Evolutionary conservation across 2,888 invertebrate genomes (phyloP), one percentile per base, ranked within the genome.

Genomic region (Eucera pruinosa): DNA sequence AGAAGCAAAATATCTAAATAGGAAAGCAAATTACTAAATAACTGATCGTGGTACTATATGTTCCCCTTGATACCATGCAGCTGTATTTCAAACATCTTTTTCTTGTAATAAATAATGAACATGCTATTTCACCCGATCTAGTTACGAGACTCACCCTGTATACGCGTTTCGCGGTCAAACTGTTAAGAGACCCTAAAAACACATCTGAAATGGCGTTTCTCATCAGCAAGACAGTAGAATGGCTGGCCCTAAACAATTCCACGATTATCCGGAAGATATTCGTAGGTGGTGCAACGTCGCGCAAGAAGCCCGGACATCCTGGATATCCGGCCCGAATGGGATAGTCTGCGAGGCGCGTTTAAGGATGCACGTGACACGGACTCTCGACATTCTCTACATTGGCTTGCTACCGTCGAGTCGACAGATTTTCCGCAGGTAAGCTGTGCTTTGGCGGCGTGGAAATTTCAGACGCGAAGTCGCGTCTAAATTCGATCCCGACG

Each of bases 231-330:
- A 33, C 7, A 33, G 4, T 7, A 33, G 33, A 3, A 33, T 7
- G 33, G 33, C 4, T 33, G 7, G 5, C 15, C 13, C 43, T n/a
- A n/a, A 67, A 23, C 43, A 66, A 80, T 80, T 27, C 36, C 45
- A 20, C 27, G 58, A 50, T 52, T 69, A 60, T 62, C 43, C 30
- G 33, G 20, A 43, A 61, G 54, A 57, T 74, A 75, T 57, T 69
- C 55, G 39, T 54, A 52, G 58, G 54, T 54, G 70, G 58, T 54
- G 58, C 18, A 47, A 66, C 58, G 61, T 70, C n/a, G 76, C 4
- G 50, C 73, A 57, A 78, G 85, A 82, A 82, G 68, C 75, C 60
- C n/a, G 36, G 50, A 66, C 75, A 81, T 82, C 64, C 57, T 15
- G 52, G 68, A 70, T 41, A 84, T 82, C 54, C 74, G 66, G 54